Evolutionary conservation across 2,113 vertebrate species (phyloP).

Genomic region (Ginglymostoma cirratum): DNA sequence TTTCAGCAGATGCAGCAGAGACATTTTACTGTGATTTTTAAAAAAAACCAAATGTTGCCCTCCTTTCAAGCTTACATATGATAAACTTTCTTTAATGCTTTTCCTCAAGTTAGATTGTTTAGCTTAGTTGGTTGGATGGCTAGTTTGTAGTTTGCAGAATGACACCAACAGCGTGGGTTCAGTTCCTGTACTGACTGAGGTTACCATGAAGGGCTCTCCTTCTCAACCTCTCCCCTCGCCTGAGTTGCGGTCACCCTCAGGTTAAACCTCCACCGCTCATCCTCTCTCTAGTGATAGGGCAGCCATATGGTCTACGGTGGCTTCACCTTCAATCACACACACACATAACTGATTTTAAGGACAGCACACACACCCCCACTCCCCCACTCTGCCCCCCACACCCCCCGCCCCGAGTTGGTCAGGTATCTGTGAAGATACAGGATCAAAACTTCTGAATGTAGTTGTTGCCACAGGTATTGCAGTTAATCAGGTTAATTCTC

Average conservation of each 20-base stretch:
- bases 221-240: no score
- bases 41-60: background rate
- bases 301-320: no score
- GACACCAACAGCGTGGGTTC: no score
- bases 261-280: no score
- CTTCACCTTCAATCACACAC: background rate
- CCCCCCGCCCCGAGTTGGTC: conserved; percentile 45
- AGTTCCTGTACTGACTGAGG: no score
- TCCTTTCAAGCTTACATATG: background rate
- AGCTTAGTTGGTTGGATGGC: no score
- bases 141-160: no score
- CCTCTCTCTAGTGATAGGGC: no score
- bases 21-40: background rate
- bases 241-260: no score
- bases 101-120: background rate
- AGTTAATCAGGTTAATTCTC: background rate
- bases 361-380: background rate
- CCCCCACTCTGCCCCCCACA: no score
- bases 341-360: conserved; percentile 47
- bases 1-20: background rate
- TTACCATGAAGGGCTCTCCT: no score
- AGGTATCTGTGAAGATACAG: conserved; percentile 41
- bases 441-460: conserved; percentile 51
- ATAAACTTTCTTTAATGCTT: background rate
- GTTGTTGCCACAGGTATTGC: background rate